Percentiles rank a stretch among this genome's conserved stretches.
phyloP scores from a whole-genome alignment of 2,113 vertebrate genomes.

The Orthochromis malagaraziensis region DNA sequence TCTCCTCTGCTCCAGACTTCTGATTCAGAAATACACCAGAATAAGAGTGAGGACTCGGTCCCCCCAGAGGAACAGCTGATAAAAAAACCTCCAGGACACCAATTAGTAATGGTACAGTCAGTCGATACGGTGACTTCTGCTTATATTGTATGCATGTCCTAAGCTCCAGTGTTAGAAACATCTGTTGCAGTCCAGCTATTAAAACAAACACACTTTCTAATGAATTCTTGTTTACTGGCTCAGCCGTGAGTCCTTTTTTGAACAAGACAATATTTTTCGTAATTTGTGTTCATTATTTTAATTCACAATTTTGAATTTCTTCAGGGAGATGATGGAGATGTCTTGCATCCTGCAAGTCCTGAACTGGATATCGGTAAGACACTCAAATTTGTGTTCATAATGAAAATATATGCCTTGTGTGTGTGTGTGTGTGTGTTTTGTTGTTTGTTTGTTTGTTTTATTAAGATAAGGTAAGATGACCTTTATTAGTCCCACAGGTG shows the following conservation, averaged over 20 bases:
- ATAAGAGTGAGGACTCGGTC: neutral
- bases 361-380: constrained; percentile 6
- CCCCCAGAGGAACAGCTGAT: neutral
- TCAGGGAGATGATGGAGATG: constrained; percentile 1
- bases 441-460: neutral
- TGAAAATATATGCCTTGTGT: neutral
- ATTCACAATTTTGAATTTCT: neutral
- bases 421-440: neutral
- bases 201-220: neutral
- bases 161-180: neutral
- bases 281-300: neutral
- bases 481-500: neutral
- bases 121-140: neutral
- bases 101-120: neutral
- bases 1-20: neutral
- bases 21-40: neutral
- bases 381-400: neutral
- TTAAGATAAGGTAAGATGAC: neutral
- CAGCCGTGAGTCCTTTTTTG: neutral
- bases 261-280: neutral
- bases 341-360: neutral
- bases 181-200: neutral
- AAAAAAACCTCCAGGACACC: neutral
- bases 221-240: neutral
- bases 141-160: neutral